Percentiles rank a stretch among this genome's conserved stretches.
Conservation (phyloP, 2,113 vertebrate species). For the Astatoreochromis straeleni region DNA sequence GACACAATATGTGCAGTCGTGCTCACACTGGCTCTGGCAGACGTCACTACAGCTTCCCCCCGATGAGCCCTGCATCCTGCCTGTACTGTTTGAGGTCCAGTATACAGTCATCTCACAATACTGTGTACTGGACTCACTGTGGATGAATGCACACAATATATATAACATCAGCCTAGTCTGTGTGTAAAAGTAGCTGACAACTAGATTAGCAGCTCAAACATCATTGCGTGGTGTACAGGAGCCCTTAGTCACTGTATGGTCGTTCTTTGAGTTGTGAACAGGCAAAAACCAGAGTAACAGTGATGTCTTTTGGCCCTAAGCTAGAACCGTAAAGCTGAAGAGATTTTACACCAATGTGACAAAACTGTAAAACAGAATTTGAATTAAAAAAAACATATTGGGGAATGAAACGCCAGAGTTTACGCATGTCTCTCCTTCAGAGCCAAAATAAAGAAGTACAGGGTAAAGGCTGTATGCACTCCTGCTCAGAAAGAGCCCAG, state of each 20-base stretch:
- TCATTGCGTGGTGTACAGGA: neutral
- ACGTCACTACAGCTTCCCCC: neutral
- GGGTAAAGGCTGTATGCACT: rapidly evolving
- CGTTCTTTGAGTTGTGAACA: neutral
- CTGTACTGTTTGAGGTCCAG: neutral
- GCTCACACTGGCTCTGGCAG: neutral
- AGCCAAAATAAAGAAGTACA: neutral
- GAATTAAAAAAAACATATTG: neutral
- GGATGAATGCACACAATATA: neutral
- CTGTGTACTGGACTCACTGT: neutral
- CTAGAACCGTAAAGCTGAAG: neutral
- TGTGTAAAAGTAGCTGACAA: neutral
- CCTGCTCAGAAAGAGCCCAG: neutral
- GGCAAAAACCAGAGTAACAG: neutral
- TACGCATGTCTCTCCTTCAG: neutral
- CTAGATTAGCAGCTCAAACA: neutral
- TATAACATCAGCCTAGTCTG: neutral
- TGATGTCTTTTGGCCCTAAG: neutral
- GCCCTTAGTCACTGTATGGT: neutral
- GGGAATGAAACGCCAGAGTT: neutral
- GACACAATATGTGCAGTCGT: slow-evolving; percentile 6
- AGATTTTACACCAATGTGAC: neutral
- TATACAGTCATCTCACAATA: neutral
- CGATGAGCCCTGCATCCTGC: neutral
- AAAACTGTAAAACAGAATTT: neutral